phyloP scores from a whole-genome alignment of 2,888 invertebrate genomes.

The Sesia bembeciformis region DNA sequence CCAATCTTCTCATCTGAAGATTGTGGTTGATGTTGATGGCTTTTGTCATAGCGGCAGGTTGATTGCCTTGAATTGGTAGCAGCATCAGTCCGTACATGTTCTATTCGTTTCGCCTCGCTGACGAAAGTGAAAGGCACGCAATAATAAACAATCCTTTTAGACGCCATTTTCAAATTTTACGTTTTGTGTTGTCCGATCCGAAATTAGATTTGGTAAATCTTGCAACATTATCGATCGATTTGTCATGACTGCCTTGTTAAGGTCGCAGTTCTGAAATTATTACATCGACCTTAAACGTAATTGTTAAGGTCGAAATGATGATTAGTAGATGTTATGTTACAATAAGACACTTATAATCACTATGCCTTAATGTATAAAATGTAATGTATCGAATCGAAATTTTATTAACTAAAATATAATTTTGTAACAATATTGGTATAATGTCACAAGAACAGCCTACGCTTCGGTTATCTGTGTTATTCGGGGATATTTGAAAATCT shows the following conservation, averaged over 20 bases:
- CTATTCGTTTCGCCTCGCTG: conserved; percentile 27
- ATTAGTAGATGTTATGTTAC: too few species aligned
- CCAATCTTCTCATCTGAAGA: conserved; percentile 34
- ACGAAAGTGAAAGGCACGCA: conserved; percentile 36
- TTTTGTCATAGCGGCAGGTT: conserved; percentile 21
- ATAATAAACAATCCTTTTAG: not conserved
- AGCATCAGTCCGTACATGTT: conserved; percentile 22
- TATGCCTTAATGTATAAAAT: too few species aligned
- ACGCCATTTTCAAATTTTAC: not conserved
- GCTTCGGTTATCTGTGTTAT: too few species aligned
- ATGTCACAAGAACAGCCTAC: too few species aligned
- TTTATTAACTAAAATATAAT: too few species aligned
- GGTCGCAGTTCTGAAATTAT: not conserved
- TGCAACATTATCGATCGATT: not conserved
- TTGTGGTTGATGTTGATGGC: conserved; percentile 33
- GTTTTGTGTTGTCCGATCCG: not conserved
- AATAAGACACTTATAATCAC: too few species aligned
- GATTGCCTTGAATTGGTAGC: conserved; percentile 29
- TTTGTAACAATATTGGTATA: too few species aligned
- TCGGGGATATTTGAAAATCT: too few species aligned
- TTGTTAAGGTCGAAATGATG: too few species aligned
- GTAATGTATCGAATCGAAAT: too few species aligned
- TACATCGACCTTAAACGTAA: too few species aligned
- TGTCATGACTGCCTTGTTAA: not conserved
- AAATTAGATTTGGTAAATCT: not conserved